Evolutionary conservation across 2,797 vertebrate species (phyloP), one percentile per base, ranked within the genome.

Genomic region (Acipenser transmontanus): DNA sequence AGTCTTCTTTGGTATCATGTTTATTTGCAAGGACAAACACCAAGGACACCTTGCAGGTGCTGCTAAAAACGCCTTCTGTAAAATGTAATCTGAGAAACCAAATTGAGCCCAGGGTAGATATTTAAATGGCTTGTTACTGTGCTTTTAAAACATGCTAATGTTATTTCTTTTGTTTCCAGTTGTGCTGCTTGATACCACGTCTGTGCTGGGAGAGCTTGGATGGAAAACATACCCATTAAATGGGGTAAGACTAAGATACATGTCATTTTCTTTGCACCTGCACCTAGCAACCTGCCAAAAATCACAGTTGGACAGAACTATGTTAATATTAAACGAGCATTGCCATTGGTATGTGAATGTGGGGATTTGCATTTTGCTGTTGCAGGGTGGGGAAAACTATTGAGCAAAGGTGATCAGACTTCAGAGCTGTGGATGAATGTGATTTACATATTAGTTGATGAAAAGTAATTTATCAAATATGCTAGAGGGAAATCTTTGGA

Each of bases 161-260:
- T 4, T 34, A 34, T 83, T 74, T 74, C 66, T 76, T 90, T 87
- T 79, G 70, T 90, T 84, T 83, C 72, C 82, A 98, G 95, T 98
- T 82, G 92, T 96, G 79, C 86, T 98, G 82, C 91, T 98, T 82
- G 95, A 98, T 85, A 97, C 95, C 69, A 96, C 94, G 47, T 85
- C 93, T 73, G 93, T 91, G 69, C 87, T 96, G 0, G 95, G 95
- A 78, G 95, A 98, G 74, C 88, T 97, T 9, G 94, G 94, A 88
- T 98, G 95, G 95, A 98, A 94, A 85, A 95, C 94, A 0, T 97
- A 96, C 85, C 95, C 95, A 61, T 81, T 95, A 84, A 98, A 98
- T 72, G 94, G 95, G 93, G 95, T 97, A 91, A 96, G 95, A 81
- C 63, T 59, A 34, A 1, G 13, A 47, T 48, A 4, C 47, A 59